phyloP scores from a whole-genome alignment of 1,140 invertebrate species.

The Aphaenogaster rudis region DNA sequence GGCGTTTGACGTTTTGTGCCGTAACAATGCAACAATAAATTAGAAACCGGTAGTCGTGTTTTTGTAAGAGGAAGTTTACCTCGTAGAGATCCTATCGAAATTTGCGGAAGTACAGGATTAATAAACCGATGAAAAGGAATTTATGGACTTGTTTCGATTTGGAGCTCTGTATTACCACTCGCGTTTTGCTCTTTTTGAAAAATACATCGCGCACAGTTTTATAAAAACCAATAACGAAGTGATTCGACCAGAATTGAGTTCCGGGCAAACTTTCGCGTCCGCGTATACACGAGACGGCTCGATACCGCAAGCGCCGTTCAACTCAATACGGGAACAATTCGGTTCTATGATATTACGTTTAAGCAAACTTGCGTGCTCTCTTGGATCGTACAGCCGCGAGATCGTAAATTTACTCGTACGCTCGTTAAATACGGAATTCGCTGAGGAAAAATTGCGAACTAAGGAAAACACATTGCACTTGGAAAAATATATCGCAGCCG shows the following conservation, averaged over 20 bases:
- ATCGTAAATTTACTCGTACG: not conserved
- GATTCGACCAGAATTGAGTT: conserved; percentile 60
- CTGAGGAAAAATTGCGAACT: not conserved
- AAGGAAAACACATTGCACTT: not conserved
- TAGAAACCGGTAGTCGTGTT: not conserved
- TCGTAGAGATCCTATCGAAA: not conserved
- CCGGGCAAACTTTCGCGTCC: conserved; percentile 48
- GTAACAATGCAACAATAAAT: not conserved
- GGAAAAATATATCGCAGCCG: not conserved
- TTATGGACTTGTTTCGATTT: conserved; percentile 29
- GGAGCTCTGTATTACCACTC: not conserved
- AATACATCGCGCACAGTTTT: conserved; percentile 43
- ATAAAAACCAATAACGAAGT: conserved; percentile 65
- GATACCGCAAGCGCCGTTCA: conserved; percentile 41
- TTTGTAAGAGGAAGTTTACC: not conserved
- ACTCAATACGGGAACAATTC: conserved; percentile 54
- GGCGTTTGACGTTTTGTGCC: not conserved
- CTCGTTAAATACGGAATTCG: conserved; percentile 2
- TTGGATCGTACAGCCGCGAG: not conserved
- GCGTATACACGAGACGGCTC: conserved; percentile 38
- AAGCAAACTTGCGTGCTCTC: conserved; percentile 30
- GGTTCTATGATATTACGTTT: conserved; percentile 48
- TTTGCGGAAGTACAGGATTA: conserved; percentile 19
- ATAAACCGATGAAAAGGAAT: conserved; percentile 23
- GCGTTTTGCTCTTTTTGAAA: conserved; percentile 47